Evolutionary conservation across 2,888 invertebrate genomes (phyloP), one percentile per base, ranked within the genome.

Genomic region (Clistopyga incitator): DNA sequence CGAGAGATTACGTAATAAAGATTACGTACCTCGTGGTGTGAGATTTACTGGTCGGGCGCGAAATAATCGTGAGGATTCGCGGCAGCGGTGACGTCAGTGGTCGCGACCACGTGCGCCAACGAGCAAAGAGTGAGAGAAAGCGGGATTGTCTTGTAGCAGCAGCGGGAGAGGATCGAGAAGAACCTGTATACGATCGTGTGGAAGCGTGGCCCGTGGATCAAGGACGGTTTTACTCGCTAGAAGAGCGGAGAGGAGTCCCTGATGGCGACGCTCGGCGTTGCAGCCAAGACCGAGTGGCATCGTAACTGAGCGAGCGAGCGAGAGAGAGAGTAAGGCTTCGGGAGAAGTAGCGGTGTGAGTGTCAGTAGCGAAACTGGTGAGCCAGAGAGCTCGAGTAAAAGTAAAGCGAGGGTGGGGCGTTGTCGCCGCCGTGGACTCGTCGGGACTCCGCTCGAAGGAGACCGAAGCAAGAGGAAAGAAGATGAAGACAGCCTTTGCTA

Each of bases 131-230:
- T 45, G 61, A 13, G 59, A 59, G 56, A 34, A 42, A 59, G 61
- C 23, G 34, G 50, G 54, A 74, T 18, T 18, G 72, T 34, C 56
- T 45, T 54, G 11, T 50, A 38, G 54, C 65, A 61, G 78, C 45
- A 59, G 54, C 65, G 56, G 78, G 34, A 59, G 76, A 83, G 82
- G 72, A 67, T 45, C 45, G 67, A 78, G 61, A 52, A 67, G 56
- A 70, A 65, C 70, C 65, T 71, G 81, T 75, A 74, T 77, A 78
- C 42, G 50, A 89, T 87, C 89, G 88, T 88, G 88, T 89, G 89
- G 88, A 42, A 91, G 89, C 90, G 91, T 91, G 92, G 91, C 91
- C 90, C 90, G 88, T 90, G 91, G 92, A 92, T 92, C 92, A 92
- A 92, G 92, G 92, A 92, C 91, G 92, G 89, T 91, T 91, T 90